phyloP scores from a whole-genome alignment of 2,888 invertebrate genomes.

The Abrostola tripartita region DNA sequence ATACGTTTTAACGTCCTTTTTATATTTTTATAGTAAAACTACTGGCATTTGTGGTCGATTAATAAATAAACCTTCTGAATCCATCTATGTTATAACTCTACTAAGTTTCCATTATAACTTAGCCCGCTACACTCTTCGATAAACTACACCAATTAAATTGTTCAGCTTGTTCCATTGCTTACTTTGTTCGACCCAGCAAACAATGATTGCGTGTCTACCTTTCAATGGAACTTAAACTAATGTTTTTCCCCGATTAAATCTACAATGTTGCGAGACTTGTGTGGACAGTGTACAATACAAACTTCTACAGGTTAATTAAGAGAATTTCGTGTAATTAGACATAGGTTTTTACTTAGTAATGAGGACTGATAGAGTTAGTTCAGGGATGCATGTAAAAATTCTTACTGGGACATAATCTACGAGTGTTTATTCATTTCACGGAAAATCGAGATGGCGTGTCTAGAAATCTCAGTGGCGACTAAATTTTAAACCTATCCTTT shows the following conservation, averaged over 20 bases:
- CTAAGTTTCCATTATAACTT: constrained; percentile 29
- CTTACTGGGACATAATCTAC: constrained; percentile 20
- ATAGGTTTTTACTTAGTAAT: constrained; percentile 54
- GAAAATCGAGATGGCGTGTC: too few species aligned
- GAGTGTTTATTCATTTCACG: constrained; percentile 1
- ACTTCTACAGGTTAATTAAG: constrained; percentile 52
- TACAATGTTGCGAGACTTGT: neutral
- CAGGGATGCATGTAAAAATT: constrained; percentile 31
- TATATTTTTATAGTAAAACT: too few species aligned
- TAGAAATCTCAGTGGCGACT: too few species aligned
- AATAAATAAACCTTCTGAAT: neutral
- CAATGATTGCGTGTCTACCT: neutral
- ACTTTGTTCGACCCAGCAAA: neutral
- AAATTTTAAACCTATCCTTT: too few species aligned
- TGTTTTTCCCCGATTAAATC: neutral
- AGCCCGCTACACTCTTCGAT: constrained; percentile 33
- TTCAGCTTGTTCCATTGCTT: constrained; percentile 12
- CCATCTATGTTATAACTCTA: constrained; percentile 4
- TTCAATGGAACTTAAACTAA: neutral
- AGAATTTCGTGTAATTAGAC: constrained; percentile 56
- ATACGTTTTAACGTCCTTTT: too few species aligned
- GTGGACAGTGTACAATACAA: constrained; percentile 28
- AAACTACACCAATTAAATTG: constrained; percentile 13
- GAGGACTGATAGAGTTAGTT: constrained; percentile 44
- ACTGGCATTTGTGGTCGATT: neutral